These are phyloP conservation scores for Balearica regulorum DNA, from an alignment of 2,797 vertebrate genomes.

Conservation along the genomic window DNA sequence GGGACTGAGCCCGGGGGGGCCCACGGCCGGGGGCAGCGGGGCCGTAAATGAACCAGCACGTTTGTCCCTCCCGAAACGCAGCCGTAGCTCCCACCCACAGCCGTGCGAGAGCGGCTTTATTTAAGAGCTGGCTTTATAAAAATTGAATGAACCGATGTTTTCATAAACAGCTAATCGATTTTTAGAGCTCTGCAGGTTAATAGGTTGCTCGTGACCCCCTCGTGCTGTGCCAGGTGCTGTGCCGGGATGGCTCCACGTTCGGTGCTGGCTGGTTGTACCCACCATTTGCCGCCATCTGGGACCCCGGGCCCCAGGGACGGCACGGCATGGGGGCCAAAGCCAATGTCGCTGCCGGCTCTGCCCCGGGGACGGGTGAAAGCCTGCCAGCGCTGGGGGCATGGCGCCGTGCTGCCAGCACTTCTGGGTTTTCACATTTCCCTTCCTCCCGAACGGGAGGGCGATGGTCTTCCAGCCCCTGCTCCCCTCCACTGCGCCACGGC, in stretches of 20 bases:
- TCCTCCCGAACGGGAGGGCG: neutral
- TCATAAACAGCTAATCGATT: neutral
- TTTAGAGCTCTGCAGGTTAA: neutral
- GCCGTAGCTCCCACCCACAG: neutral
- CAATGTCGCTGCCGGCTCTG: neutral
- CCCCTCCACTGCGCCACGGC: fast-evolving
- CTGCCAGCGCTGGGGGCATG: fast-evolving
- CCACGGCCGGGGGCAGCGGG: neutral
- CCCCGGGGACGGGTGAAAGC: neutral
- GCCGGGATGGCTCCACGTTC: neutral
- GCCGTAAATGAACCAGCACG: neutral
- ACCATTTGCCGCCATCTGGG: fast-evolving
- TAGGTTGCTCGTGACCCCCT: neutral
- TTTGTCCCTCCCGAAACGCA: too few species aligned
- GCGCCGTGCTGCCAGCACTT: neutral
- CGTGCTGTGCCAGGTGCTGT: fast-evolving
- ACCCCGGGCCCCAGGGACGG: neutral
- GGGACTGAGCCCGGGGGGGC: neutral
- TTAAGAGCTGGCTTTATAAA: neutral
- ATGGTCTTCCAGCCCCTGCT: neutral
- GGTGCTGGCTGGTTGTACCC: neutral
- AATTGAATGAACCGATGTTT: neutral
- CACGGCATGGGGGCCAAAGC: neutral
- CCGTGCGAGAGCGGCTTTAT: neutral
- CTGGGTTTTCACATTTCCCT: neutral